Base-by-base conservation (phyloP, 1,140 invertebrate species). In the Eurytemora carolleeae region DNA sequence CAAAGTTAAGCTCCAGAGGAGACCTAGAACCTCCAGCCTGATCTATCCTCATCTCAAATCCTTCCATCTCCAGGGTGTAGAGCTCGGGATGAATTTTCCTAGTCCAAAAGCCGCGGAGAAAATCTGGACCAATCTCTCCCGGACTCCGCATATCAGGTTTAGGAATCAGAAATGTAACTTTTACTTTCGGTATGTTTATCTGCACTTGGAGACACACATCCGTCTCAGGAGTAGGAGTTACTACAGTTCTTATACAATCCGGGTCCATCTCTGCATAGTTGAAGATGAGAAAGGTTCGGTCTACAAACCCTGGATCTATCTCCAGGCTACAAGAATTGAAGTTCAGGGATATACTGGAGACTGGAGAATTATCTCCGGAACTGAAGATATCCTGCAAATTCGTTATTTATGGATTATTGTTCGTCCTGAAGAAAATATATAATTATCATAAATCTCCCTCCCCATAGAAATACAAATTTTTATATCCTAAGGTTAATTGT, bases 41-140 rank as follows among this genome's bases (percentile, higher is more conserved):
- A 12, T 44, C 31, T n/a, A 44, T 7, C n/a, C 31, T 44, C 7
- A 44, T 12, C 7, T 44, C n/a, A n/a, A 44, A 44, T 44, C 7
- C 31, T 12, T 44, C 31, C 31, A 44, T 44, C n/a, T 7, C n/a
- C 7, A 44, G 31, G 7, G 31, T 44, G 31, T 44, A 57, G 2
- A 53, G 15, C 23, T 62, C 60, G 12, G 60, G 53, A 31, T 62
- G 60, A 57, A 62, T 24, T 7, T 62, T 57, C 23, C 60, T 18
- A 1, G 53, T 17, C 60, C 60, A 62, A 56, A 62, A 62, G 54
- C 17, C 2, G 2, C 22, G 17, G 1, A 57, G 21, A 31, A 23
- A 62, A 17, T 61, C 21, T n/a, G n/a, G n/a, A 2, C 16, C 19
- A 15, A 62, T 24, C 2, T 62, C 60, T 12, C 18, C 12, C 20